phyloP scores from a whole-genome alignment of 2,888 invertebrate genomes.

The Calephelis perditalis region DNA sequence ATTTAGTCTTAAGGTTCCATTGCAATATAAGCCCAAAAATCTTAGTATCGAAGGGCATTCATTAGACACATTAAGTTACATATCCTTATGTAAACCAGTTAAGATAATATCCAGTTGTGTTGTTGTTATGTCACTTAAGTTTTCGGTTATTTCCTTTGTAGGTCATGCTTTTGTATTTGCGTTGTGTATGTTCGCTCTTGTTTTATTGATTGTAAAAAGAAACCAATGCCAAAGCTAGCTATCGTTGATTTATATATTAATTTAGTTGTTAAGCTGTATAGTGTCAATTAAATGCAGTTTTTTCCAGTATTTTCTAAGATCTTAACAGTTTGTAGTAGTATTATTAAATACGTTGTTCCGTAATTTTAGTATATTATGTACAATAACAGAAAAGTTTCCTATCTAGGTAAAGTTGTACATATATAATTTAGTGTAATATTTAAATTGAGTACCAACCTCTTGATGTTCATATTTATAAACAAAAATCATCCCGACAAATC shows the following conservation, averaged over 20 bases:
- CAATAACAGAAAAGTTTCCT: conserved; percentile 74
- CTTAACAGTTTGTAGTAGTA: conserved; percentile 65
- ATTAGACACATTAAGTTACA: conserved; percentile 59
- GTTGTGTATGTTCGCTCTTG: conserved; percentile 67
- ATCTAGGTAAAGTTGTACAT: conserved; percentile 72
- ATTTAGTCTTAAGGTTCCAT: conserved; percentile 36
- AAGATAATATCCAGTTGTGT: conserved; percentile 59
- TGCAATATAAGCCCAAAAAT: conserved; percentile 68
- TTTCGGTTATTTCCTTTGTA: conserved; percentile 52
- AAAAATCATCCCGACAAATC: conserved; percentile 44
- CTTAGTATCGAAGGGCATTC: conserved; percentile 67
- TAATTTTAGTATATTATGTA: conserved; percentile 68
- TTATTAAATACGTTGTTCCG: conserved; percentile 60
- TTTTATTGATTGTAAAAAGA: conserved; percentile 68
- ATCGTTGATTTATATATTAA: conserved; percentile 66
- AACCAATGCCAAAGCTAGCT: conserved; percentile 79
- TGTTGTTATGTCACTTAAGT: conserved; percentile 56
- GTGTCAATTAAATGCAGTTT: conserved; percentile 70
- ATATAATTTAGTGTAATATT: conserved; percentile 58
- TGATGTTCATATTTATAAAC: conserved; percentile 71
- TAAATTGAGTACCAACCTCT: conserved; percentile 73
- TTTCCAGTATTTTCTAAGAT: conserved; percentile 73
- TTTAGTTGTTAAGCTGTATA: conserved; percentile 74
- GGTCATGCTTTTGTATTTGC: conserved; percentile 56
- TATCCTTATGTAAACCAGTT: conserved; percentile 61